Evolutionary conservation across 2,888 invertebrate species (phyloP).

Genomic region (Thecocarcelia acutangulata): DNA sequence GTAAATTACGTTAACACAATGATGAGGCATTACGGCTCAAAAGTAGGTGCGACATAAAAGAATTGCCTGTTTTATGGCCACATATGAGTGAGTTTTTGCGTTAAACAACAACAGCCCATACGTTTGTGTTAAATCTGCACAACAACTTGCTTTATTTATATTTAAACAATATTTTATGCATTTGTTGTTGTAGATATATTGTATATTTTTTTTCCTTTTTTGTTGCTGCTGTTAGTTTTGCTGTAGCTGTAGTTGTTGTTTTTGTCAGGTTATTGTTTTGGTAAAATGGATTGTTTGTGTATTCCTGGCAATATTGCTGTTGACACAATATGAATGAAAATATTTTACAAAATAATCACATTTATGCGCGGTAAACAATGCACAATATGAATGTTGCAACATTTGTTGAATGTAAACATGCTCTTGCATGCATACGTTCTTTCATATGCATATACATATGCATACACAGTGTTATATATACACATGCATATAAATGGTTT

Average conservation of each 20-base stretch:
- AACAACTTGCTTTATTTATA: conserved; percentile 39
- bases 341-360: conserved; percentile 69
- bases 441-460: not conserved
- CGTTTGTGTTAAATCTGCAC: conserved; percentile 17
- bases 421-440: not conserved
- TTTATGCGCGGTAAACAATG: conserved; percentile 63
- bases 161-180: conserved; percentile 55
- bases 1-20: conserved; percentile 57
- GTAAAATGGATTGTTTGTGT: conserved; percentile 45
- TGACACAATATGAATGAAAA: conserved; percentile 66
- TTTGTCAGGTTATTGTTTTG: conserved; percentile 48
- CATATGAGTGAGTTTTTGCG: not conserved
- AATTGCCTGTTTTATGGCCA: conserved; percentile 47
- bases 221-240: not conserved
- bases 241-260: conserved; percentile 2
- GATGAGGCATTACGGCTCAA: conserved; percentile 53
- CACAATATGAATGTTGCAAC: conserved; percentile 56
- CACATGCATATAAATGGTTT: conserved; percentile 1
- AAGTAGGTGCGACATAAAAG: conserved; percentile 31
- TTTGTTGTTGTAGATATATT: conserved; percentile 10
- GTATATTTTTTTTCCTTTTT: not conserved
- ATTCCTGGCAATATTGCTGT: conserved; percentile 54
- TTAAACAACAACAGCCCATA: not conserved
- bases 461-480: conserved; percentile 14
- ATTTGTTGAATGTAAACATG: conserved; percentile 57